These are phyloP conservation scores for Plotosus lineatus DNA, from an alignment of 2,113 vertebrate species.

Conservation along the genomic window DNA sequence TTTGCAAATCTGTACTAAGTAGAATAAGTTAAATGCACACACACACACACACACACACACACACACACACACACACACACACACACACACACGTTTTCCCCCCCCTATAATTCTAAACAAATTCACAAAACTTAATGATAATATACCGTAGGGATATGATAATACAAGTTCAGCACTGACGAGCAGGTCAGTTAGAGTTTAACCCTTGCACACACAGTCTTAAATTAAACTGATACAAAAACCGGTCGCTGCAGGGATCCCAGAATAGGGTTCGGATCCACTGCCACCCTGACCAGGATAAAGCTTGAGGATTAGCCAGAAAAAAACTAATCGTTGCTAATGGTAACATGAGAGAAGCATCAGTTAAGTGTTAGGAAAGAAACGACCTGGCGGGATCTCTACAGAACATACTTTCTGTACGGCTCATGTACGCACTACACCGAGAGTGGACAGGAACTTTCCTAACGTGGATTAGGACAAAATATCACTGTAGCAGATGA, in stretches of 20 bases:
- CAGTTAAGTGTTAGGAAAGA: conserved; percentile 20
- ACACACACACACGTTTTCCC: too few species aligned
- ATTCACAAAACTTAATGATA: conserved; percentile 35
- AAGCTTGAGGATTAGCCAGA: neutral
- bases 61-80: too few species aligned
- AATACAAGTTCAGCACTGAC: neutral
- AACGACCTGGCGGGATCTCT: conserved; percentile 37
- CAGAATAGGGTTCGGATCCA: neutral
- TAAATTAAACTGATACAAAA: conserved; percentile 26
- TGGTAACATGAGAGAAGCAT: conserved; percentile 37
- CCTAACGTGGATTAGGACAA: conserved; percentile 43
- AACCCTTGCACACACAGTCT: conserved; percentile 21
- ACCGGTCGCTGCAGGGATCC: neutral
- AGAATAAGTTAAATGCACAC: conserved; percentile 41
- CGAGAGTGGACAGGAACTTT: conserved; percentile 41
- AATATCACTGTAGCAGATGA: conserved; percentile 46
- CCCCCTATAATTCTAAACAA: conserved; percentile 39
- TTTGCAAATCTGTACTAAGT: conserved; percentile 21
- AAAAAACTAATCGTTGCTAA: conserved; percentile 29
- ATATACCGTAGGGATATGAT: conserved; percentile 28
- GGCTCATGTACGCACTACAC: conserved; percentile 48
- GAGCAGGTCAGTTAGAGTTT: conserved; percentile 22
- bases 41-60: too few species aligned
- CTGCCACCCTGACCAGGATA: neutral
- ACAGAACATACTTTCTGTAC: conserved; percentile 46